Percentiles rank a stretch among this genome's conserved stretches.
These are phyloP conservation scores for Rhabditoides inermis DNA, from an alignment of 2,888 invertebrate genomes.

Conservation along the genomic window DNA sequence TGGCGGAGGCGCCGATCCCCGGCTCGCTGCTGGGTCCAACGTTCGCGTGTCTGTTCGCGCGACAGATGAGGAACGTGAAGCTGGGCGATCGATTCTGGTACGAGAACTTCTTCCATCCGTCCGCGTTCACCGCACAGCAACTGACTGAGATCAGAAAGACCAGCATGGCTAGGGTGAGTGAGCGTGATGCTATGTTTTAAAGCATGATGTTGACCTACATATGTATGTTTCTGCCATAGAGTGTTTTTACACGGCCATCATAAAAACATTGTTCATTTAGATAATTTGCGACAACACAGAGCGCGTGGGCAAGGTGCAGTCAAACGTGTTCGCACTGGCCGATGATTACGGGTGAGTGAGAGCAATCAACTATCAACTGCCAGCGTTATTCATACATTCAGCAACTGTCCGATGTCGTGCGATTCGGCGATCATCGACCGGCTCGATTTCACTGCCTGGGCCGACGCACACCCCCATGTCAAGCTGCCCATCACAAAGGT, in stretches of 20 bases:
- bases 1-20: neutral
- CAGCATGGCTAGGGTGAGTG: slow-evolving; percentile 27
- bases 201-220: neutral
- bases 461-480: slow-evolving; percentile 42
- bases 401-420: slow-evolving; percentile 48
- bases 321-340: slow-evolving; percentile 39
- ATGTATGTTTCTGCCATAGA: neutral
- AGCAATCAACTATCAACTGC: too few species aligned
- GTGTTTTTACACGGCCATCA: slow-evolving; percentile 7
- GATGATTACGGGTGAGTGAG: slow-evolving; percentile 51
- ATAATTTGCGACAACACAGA: slow-evolving; percentile 51
- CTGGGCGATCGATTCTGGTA: slow-evolving; percentile 53
- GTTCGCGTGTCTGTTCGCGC: slow-evolving; percentile 47
- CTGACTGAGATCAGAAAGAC: slow-evolving; percentile 46
- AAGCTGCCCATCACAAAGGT: slow-evolving; percentile 43
- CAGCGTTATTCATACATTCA: too few species aligned
- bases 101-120: slow-evolving; percentile 51
- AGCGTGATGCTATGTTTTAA: neutral
- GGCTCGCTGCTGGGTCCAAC: slow-evolving; percentile 49
- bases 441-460: slow-evolving; percentile 35
- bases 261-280: slow-evolving; percentile 27
- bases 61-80: slow-evolving; percentile 45
- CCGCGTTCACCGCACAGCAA: slow-evolving; percentile 46
- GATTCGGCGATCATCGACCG: slow-evolving; percentile 36
- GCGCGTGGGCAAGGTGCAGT: slow-evolving; percentile 41